Evolutionary conservation across 2,888 invertebrate species (phyloP).

Genomic region (Miltochrista miniata): DNA sequence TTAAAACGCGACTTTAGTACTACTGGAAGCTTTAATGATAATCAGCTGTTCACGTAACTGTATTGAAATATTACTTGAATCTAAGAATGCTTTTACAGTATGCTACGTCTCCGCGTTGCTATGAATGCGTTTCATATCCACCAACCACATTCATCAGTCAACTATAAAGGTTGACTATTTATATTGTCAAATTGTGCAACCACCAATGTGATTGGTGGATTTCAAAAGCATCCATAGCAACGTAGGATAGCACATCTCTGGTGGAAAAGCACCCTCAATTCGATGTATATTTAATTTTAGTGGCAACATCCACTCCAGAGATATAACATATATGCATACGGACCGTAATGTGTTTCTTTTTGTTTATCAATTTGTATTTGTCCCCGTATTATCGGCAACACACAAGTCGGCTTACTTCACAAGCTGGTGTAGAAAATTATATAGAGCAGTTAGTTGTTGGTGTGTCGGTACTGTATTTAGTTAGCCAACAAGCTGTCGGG

Average conservation of each 20-base stretch:
- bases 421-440: slow-evolving; percentile 48
- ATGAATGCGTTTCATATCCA: too few relatives aligned
- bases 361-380: slow-evolving; percentile 84
- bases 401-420: slow-evolving; percentile 76
- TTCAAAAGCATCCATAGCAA: too few relatives aligned
- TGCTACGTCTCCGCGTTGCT: too few relatives aligned
- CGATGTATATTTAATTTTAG: slow-evolving; percentile 34
- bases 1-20: neutral
- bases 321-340: slow-evolving; percentile 50
- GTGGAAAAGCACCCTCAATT: neutral
- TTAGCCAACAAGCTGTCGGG: too few relatives aligned
- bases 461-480: slow-evolving; percentile 1
- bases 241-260: too few relatives aligned
- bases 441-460: slow-evolving; percentile 45
- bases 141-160: too few relatives aligned
- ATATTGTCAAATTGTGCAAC: too few relatives aligned
- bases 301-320: slow-evolving; percentile 33
- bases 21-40: neutral
- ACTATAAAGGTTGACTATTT: too few relatives aligned
- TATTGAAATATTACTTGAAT: slow-evolving; percentile 23
- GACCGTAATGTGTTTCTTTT: slow-evolving; percentile 75
- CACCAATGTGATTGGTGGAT: too few relatives aligned
- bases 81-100: too few relatives aligned
- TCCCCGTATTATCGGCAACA: slow-evolving; percentile 77
- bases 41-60: slow-evolving; percentile 8